Evolutionary conservation across 2,113 vertebrate genomes (phyloP).

Genomic region (Ranitomeya imitator): DNA sequence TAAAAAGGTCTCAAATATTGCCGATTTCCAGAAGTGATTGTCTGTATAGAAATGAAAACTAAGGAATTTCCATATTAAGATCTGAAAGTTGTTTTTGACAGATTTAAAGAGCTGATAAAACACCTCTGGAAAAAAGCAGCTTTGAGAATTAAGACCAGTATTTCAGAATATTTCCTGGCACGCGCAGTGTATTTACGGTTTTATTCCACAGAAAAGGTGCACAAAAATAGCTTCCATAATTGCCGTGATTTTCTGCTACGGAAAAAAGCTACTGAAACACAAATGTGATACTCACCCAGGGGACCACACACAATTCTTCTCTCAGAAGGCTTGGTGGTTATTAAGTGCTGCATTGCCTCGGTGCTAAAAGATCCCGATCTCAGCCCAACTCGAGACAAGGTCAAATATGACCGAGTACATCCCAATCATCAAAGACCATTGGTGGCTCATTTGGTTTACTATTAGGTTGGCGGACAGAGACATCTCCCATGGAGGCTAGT

Average conservation of each 20-base stretch:
- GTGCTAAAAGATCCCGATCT: too few species aligned
- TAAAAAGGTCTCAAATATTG: not conserved
- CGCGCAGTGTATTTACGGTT: not conserved
- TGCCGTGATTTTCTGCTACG: not conserved
- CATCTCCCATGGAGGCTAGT: too few species aligned
- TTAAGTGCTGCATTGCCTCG: too few species aligned
- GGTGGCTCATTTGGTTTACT: too few species aligned
- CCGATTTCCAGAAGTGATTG: not conserved
- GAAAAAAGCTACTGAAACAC: conserved; percentile 6
- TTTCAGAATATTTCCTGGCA: conserved; percentile 1
- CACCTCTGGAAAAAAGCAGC: conserved; percentile 9
- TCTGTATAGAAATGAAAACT: not conserved
- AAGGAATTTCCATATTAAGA: not conserved
- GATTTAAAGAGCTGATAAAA: conserved; percentile 16
- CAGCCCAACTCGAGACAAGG: not conserved
- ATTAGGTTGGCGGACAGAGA: too few species aligned
- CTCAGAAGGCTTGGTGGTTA: not conserved
- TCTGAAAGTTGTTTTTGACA: not conserved
- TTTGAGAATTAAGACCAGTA: not conserved
- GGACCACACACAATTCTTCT: not conserved
- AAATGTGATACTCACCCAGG: not conserved
- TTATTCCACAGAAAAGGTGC: conserved; percentile 9
- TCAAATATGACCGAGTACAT: not conserved
- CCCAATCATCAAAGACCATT: too few species aligned
- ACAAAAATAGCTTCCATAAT: conserved; percentile 7